Conservation (phyloP, 1,140 invertebrate genomes). For the Trichomalopsis sarcophagae region DNA sequence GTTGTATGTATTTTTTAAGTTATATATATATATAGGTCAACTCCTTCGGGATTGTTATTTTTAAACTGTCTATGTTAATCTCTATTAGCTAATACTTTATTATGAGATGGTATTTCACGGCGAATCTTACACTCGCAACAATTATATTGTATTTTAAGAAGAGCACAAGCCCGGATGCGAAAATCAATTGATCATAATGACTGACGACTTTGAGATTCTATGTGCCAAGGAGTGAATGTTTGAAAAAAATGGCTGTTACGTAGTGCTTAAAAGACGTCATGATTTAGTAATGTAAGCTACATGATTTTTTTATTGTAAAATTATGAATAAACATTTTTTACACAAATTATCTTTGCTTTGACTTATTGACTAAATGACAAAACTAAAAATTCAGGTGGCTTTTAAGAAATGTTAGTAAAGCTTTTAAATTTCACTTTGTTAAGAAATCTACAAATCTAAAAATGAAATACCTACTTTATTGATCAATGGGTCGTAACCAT, state of each 20-base stretch:
- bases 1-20: conserved; percentile 15
- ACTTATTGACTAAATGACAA: too few relatives aligned
- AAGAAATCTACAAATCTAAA: too few relatives aligned
- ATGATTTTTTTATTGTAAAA: conserved; percentile 62
- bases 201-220: conserved; percentile 34
- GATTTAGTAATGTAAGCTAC: conserved; percentile 53
- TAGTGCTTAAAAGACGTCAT: conserved; percentile 48
- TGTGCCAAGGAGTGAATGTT: conserved; percentile 31
- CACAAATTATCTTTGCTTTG: conserved; percentile 20
- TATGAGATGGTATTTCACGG: conserved; percentile 24
- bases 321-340: conserved; percentile 63
- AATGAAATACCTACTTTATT: too few relatives aligned
- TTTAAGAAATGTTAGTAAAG: too few relatives aligned
- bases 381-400: too few relatives aligned
- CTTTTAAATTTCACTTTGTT: too few relatives aligned
- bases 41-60: conserved; percentile 11
- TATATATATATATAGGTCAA: not conserved
- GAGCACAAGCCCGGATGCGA: not conserved
- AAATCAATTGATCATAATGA: conserved; percentile 12
- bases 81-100: not conserved
- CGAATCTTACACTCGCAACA: not conserved
- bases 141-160: conserved; percentile 14
- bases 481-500: not conserved
- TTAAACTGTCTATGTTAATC: conserved; percentile 19
- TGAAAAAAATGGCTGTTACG: conserved; percentile 30